Evolutionary conservation across 2,888 invertebrate species (phyloP).

Genomic region (Synanthedon myopaeformis): DNA sequence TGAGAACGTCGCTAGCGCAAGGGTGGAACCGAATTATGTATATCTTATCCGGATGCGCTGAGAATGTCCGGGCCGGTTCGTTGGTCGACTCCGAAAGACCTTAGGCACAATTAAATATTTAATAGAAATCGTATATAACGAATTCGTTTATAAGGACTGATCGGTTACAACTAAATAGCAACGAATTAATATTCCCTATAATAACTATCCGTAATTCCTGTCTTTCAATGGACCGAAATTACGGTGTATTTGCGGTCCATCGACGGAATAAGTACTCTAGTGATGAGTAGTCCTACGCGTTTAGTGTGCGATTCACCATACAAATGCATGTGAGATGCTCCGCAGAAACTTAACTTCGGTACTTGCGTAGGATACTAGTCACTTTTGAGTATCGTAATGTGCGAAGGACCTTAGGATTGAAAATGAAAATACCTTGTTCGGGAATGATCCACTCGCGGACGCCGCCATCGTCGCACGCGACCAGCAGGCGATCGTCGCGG

Average conservation of each 20-base stretch:
- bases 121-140: not conserved
- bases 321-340: no score
- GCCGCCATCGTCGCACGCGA: slow-evolving; percentile 90
- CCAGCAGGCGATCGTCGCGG: slow-evolving; percentile 80
- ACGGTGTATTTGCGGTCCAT: no score
- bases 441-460: slow-evolving; percentile 86
- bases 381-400: no score
- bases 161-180: not conserved
- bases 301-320: no score
- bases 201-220: no score
- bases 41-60: slow-evolving; percentile 91
- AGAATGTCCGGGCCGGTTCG: slow-evolving; percentile 72
- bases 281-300: no score
- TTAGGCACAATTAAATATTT: slow-evolving; percentile 11
- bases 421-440: slow-evolving; percentile 59
- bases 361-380: no score
- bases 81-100: slow-evolving; percentile 83
- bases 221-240: no score
- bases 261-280: no score
- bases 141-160: not conserved
- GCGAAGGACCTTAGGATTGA: not conserved
- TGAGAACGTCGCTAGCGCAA: slow-evolving; percentile 84
- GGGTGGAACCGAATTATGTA: slow-evolving; percentile 91
- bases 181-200: no score
- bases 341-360: no score